phyloP scores from a whole-genome alignment of 2,797 vertebrate species.

The Agapornis canus region DNA sequence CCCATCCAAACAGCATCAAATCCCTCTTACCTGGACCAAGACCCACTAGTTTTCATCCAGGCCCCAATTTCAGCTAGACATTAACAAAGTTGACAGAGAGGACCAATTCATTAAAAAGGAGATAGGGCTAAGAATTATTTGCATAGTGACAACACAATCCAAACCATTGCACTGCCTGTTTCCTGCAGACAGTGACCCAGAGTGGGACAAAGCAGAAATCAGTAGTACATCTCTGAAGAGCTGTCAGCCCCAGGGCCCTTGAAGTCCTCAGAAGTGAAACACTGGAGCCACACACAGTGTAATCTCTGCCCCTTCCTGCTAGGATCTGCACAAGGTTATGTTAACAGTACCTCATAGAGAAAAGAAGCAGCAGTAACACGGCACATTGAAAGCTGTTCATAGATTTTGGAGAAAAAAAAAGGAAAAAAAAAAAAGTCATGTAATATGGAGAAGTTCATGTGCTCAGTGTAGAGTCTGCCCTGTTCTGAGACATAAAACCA shows the following conservation, averaged over 20 bases:
- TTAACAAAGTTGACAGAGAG: neutral
- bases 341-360: neutral
- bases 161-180: neutral
- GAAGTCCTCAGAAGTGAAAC: neutral
- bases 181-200: neutral
- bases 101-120: conserved; percentile 18
- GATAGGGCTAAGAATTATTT: conserved; percentile 24
- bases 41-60: conserved; percentile 36
- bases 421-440: neutral
- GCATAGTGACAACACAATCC: neutral
- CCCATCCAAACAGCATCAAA: neutral
- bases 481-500: neutral
- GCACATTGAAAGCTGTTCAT: neutral
- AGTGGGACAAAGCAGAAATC: neutral
- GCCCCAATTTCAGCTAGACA: conserved; percentile 21
- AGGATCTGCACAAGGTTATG: neutral
- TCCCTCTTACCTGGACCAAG: conserved; percentile 18
- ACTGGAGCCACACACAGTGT: neutral
- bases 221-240: neutral
- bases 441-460: neutral
- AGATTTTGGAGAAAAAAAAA: neutral
- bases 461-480: neutral
- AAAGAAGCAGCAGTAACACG: neutral
- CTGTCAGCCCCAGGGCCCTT: neutral
- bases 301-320: neutral